Base-by-base conservation (phyloP, 2,888 invertebrate species). In the Drosophila atripex region DNA sequence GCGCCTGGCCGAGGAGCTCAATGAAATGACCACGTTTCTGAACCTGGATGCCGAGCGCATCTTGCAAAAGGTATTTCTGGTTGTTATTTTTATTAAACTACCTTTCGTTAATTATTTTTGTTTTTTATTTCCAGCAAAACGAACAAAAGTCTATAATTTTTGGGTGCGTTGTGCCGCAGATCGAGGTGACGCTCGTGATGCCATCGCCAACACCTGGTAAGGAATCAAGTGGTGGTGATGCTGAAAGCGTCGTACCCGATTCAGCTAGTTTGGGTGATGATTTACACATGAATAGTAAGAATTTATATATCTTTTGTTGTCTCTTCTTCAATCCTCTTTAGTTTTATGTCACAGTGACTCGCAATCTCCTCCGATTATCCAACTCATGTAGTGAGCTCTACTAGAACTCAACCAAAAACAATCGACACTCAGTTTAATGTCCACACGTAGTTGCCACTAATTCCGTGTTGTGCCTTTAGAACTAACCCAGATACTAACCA, bases 181-280 rank as follows among this genome's bases (percentile, higher is more conserved):
- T 96, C 46, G 98, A 98, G 91, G 92, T 98, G 63, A 97, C 97
- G 0, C 93, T 98, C 79, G 96, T 98, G 70, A 96, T 97, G 93
- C 97, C 97, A 35, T 95, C 96, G 66, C 95, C 94, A 90, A 95
- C 95, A 87, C 96, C 96, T 41, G 96, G 96, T 8, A 97, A 96
- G 90, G 97, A 97, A 93, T 96, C 96, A 70, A 96, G 96, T 58
- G 95, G 95, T 65, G 94, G 96, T 58, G 97, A 97, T 92, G 93
- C 96, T 74, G 97, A 97, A 92, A 97, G 96, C 73, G 95, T 96
- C 39, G 94, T 96, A 38, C 95, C 96, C 1, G 97, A 97, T 92
- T 96, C 96, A 6, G 96, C 96, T 75, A 97, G 96, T 90, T 93
- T 97, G 80, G 95, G 95, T 77, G 97, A 97, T 89, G 93, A 96